A percentile compares a stretch with the other conserved stretches of the same genome.
Conservation (phyloP, 1,140 invertebrate genomes). For the Tetramorium parvispinum region DNA sequence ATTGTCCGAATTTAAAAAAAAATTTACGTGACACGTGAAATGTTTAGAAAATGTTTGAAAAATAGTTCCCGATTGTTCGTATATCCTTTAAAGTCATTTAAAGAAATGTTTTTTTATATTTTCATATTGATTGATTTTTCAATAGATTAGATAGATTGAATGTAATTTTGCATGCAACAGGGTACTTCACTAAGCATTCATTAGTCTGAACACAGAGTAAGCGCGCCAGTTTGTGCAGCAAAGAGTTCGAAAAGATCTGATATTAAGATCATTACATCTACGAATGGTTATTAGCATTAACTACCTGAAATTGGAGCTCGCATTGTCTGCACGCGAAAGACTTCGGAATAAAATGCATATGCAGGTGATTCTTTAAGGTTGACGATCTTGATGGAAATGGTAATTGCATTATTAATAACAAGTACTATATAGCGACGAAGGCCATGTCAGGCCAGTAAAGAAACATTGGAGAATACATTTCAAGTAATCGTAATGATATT, state of each 20-base stretch:
- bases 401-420: constrained; percentile 50
- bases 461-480: not conserved
- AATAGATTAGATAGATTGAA: constrained; percentile 17
- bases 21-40: not conserved
- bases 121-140: not conserved
- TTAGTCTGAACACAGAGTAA: constrained; percentile 26
- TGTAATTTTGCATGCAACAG: constrained; percentile 21
- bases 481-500: not conserved
- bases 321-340: constrained; percentile 61
- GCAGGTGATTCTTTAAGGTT: constrained; percentile 52
- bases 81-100: not conserved
- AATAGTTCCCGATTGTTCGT: not conserved
- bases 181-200: constrained; percentile 6
- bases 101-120: not conserved
- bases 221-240: constrained; percentile 34
- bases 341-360: constrained; percentile 51
- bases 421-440: not conserved
- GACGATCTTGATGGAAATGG: constrained; percentile 52
- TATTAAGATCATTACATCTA: constrained; percentile 34
- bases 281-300: constrained; percentile 58
- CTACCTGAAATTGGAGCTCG: constrained; percentile 64
- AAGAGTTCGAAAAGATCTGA: constrained; percentile 55
- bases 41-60: not conserved
- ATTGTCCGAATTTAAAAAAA: not conserved
- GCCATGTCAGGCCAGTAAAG: constrained; percentile 2